Conservation (phyloP, 2,113 vertebrate species). For the Hymenochirus boettgeri region DNA sequence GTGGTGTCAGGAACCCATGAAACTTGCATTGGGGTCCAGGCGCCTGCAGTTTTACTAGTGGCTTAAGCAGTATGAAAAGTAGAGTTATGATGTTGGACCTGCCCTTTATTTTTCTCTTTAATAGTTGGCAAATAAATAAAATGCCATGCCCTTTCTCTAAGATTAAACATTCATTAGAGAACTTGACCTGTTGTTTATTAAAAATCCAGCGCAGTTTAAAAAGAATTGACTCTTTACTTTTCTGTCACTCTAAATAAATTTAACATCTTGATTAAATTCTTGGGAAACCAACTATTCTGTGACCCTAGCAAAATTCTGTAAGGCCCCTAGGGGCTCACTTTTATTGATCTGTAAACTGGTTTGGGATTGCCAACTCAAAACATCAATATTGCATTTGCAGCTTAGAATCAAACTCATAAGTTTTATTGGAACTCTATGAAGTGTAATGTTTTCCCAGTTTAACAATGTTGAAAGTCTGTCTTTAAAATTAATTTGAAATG, state of each 20-base stretch:
- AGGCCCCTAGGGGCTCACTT: conserved; percentile 11
- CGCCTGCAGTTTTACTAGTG: too few species aligned
- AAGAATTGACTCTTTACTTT: conserved; percentile 16
- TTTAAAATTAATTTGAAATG: too few species aligned
- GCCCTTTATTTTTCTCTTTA: too few species aligned
- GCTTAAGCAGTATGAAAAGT: too few species aligned
- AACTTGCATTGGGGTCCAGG: too few species aligned
- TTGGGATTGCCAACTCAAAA: conserved; percentile 11
- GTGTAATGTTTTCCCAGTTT: too few species aligned
- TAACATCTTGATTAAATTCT: conserved; percentile 39
- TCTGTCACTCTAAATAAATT: conserved; percentile 29
- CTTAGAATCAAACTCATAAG: conserved; percentile 12
- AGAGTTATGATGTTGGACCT: too few species aligned
- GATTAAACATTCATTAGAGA: conserved; percentile 32
- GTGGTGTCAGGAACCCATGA: too few species aligned
- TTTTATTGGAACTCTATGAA: background rate
- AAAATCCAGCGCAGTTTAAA: conserved; percentile 23
- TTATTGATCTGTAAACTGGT: conserved; percentile 23
- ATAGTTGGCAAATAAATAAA: conserved; percentile 20
- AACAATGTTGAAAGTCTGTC: too few species aligned
- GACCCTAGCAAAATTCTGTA: conserved; percentile 26
- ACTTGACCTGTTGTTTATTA: conserved; percentile 32
- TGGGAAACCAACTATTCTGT: conserved; percentile 31
- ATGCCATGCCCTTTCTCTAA: conserved; percentile 11
- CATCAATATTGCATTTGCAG: conserved; percentile 11